Percentiles rank a stretch among this genome's conserved stretches.
phyloP scores from a whole-genome alignment of 2,888 invertebrate species.

The Gisinianus flammeolus region DNA sequence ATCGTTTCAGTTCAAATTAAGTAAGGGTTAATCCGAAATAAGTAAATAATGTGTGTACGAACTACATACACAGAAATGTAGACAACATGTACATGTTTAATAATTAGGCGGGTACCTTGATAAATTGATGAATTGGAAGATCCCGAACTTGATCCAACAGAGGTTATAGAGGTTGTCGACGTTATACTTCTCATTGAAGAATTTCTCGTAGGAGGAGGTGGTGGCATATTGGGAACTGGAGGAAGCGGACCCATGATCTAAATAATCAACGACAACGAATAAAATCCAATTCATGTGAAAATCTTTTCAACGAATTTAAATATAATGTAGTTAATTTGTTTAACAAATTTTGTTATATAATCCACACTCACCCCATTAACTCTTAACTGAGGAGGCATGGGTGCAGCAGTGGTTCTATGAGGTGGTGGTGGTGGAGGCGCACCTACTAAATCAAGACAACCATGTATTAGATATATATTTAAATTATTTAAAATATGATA shows the following conservation, averaged over 20 bases:
- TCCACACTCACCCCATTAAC: conserved; percentile 50
- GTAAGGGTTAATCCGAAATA: neutral
- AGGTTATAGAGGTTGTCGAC: conserved; percentile 55
- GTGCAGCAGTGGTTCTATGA: conserved; percentile 55
- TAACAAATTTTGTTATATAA: too few species aligned
- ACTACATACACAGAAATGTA: too few species aligned
- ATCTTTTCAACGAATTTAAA: neutral
- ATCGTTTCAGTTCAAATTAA: neutral
- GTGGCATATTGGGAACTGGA: conserved; percentile 62
- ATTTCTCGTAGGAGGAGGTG: conserved; percentile 69
- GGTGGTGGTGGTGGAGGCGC: conserved; percentile 63
- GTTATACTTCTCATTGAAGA: conserved; percentile 68
- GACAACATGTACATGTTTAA: neutral
- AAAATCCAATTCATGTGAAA: neutral
- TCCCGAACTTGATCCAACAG: conserved; percentile 44
- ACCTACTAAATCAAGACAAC: neutral
- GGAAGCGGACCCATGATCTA: conserved; percentile 50
- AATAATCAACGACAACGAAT: neutral
- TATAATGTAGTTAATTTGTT: neutral
- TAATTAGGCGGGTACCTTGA: neutral
- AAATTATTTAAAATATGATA: too few species aligned
- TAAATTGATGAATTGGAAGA: conserved; percentile 27
- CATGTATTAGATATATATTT: too few species aligned
- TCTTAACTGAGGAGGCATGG: conserved; percentile 56
- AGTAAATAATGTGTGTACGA: too few species aligned